A percentile compares a stretch with the other conserved stretches of the same genome.
These are phyloP conservation scores for Hymenopus coronatus DNA, from an alignment of 2,888 invertebrate species.

Conservation along the genomic window DNA sequence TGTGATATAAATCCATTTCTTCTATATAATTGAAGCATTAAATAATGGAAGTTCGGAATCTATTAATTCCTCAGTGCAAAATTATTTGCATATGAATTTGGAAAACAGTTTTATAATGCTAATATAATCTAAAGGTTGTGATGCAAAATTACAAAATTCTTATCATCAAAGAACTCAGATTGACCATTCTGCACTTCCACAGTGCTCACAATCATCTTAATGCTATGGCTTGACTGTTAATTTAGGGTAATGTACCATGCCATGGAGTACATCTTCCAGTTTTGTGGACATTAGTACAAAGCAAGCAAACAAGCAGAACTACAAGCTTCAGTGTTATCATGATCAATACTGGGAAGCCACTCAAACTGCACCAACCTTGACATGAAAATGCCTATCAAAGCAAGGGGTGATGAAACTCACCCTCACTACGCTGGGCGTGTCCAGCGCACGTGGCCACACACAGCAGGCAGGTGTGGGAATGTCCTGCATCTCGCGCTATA, in stretches of 20 bases:
- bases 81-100: too few relatives aligned
- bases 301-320: background rate
- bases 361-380: background rate
- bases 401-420: conserved; percentile 41
- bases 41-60: too few relatives aligned
- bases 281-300: background rate
- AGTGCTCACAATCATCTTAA: too few relatives aligned
- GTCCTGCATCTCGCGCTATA: background rate
- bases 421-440: conserved; percentile 44
- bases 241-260: background rate
- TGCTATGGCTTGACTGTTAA: too few relatives aligned
- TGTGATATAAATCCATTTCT: too few relatives aligned
- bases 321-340: background rate
- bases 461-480: conserved; percentile 19
- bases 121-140: too few relatives aligned
- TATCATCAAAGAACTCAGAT: too few relatives aligned
- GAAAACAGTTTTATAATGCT: too few relatives aligned
- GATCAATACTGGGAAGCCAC: background rate
- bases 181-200: too few relatives aligned
- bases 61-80: too few relatives aligned
- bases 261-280: background rate
- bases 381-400: background rate
- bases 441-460: conserved; percentile 43
- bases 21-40: too few relatives aligned
- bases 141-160: too few relatives aligned